These are phyloP conservation scores for Cinclus cinclus DNA, from an alignment of 2,113 vertebrate genomes.

Conservation along the genomic window DNA sequence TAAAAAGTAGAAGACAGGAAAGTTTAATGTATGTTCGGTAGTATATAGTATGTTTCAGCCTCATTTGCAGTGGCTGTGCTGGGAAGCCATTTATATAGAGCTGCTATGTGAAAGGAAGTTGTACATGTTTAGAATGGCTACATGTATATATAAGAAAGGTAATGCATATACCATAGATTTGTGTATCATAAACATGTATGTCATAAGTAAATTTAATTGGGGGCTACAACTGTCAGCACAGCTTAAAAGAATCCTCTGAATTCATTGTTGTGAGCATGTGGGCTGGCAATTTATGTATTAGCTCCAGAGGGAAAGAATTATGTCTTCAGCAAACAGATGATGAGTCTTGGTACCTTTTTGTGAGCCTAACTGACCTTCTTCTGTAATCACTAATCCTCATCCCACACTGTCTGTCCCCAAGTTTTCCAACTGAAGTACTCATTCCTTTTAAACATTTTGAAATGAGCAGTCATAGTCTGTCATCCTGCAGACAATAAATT, in stretches of 20 bases:
- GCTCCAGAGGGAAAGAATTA: background rate
- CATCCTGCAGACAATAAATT: slow-evolving; percentile 96
- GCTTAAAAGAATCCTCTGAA: background rate
- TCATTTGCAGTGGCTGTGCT: accelerated
- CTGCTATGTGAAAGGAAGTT: background rate
- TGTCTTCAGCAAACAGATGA: background rate
- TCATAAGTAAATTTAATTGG: slow-evolving; percentile 9
- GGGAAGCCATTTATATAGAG: background rate
- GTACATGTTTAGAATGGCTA: background rate
- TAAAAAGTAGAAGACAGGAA: background rate
- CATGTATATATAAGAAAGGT: background rate
- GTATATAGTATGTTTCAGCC: background rate
- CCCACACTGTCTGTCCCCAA: background rate
- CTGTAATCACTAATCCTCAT: background rate
- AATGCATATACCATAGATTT: background rate
- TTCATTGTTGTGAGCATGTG: background rate
- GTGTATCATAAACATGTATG: background rate
- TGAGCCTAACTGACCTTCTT: background rate
- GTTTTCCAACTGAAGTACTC: background rate
- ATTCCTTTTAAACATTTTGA: slow-evolving; percentile 79
- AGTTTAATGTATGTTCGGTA: background rate
- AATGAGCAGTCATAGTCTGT: slow-evolving; percentile 93
- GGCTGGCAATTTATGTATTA: background rate
- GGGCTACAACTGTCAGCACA: background rate
- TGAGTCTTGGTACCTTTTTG: background rate